phyloP scores from a whole-genome alignment of 2,113 vertebrate species.

The Amazona vittata region DNA sequence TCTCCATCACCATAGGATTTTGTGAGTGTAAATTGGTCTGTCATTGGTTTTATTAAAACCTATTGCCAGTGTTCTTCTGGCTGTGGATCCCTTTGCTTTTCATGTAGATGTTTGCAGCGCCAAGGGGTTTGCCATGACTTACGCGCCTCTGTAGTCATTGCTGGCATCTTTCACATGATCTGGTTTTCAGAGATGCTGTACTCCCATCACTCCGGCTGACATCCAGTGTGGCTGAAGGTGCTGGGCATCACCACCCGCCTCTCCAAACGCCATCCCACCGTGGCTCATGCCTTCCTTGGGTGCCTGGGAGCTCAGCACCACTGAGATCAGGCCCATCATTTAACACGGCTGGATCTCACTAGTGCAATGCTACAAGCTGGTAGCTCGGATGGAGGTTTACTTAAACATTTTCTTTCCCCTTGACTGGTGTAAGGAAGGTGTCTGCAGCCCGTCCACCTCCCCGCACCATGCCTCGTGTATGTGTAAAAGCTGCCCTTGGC shows the following conservation, averaged over 20 bases:
- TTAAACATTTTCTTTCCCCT: background rate
- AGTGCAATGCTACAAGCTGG: accelerated
- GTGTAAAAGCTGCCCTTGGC: slow-evolving; percentile 28
- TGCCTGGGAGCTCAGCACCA: accelerated
- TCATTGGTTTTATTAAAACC: background rate
- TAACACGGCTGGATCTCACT: background rate
- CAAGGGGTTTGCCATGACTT: accelerated
- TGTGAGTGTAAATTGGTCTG: background rate
- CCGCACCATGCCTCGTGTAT: accelerated
- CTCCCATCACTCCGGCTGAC: background rate
- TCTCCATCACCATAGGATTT: background rate
- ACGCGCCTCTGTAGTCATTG: accelerated
- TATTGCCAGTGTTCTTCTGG: background rate
- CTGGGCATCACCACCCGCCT: background rate
- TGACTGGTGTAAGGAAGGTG: background rate
- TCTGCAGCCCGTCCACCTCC: background rate
- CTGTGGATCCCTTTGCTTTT: background rate
- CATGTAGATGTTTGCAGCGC: background rate
- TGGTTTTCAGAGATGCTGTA: accelerated
- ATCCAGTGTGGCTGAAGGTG: background rate
- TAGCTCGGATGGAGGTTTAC: background rate
- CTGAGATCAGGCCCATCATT: background rate
- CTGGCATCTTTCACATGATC: background rate
- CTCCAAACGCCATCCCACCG: background rate
- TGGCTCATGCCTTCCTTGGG: background rate